Evolutionary conservation across 2,888 invertebrate genomes (phyloP), one percentile per base, ranked within the genome.

Genomic region (Branchellion lobata): DNA sequence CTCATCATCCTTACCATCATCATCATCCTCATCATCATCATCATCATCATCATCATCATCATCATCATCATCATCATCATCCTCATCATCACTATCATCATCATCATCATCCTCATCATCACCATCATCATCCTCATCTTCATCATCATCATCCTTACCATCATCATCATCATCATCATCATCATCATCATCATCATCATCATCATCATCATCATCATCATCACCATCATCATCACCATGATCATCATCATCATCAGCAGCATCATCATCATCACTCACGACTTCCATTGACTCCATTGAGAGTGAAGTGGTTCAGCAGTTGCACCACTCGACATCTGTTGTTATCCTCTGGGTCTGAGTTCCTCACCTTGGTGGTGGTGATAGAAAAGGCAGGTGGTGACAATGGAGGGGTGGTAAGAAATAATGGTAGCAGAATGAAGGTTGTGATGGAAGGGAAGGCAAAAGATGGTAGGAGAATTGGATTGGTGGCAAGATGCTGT

Each of bases 221-320:
- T 74, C 74, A 74, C 36, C 51, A 74, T 74, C 74, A 74, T 74
- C 51, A 74, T 74, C 74, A 74, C 36, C 51, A 74, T 74, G 36
- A 74, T 74, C 51, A 74, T 74, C 74, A 74, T 74, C 51, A 34
- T 74, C 74, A 74, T 74, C 29, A 74, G 33, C 74, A 74, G 8
- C 51, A 11, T 40, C 74, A 40, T 40, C 51, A 36, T 40, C 74
- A 77, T 21, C 11, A 77, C 33, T 78, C 78, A 88, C 90, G 99
- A 80, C 94, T 93, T 82, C 99, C 99, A 90, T 99, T 97, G 75
- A 96, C 93, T 84, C 99, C 99, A 83, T 93, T 93, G 85, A 99
- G 96, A 90, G 96, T 96, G 89, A 99, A 99, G 89, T 98, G 96
- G 89, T 99, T 97, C 84, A 98, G 90, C 85, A 99, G 90, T 89